Percentiles rank a stretch among this genome's conserved stretches.
Conservation (phyloP, 2,113 vertebrate genomes). For the Elanus axillaris region DNA sequence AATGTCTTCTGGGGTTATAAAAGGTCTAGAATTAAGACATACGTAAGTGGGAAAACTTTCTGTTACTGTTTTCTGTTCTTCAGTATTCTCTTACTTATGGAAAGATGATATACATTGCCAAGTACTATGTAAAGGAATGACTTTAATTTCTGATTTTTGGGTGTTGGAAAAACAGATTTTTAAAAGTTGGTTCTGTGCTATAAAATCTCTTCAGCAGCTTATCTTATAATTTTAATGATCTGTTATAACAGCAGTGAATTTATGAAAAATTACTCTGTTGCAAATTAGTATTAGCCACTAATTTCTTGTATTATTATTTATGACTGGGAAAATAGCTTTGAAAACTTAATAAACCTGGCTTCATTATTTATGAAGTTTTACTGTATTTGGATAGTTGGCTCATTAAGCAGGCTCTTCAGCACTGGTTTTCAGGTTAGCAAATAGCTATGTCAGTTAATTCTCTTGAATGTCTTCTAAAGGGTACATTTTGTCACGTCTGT, state of each 20-base stretch:
- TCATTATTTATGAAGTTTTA: slow-evolving; percentile 21
- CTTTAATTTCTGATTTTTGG: background rate
- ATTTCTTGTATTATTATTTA: slow-evolving; percentile 41
- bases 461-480: background rate
- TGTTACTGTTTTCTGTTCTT: background rate
- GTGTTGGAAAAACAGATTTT: background rate
- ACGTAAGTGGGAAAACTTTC: fast-evolving
- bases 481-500: background rate
- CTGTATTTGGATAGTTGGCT: slow-evolving; percentile 1
- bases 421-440: background rate
- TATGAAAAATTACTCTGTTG: background rate
- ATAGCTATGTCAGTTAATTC: background rate
- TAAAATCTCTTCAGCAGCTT: slow-evolving; percentile 2
- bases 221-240: slow-evolving; percentile 10
- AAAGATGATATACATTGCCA: background rate
- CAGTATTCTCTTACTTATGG: background rate
- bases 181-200: background rate
- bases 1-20: background rate
- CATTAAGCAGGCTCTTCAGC: background rate
- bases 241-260: slow-evolving; percentile 1
- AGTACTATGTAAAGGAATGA: background rate
- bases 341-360: slow-evolving; percentile 25
- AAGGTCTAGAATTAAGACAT: background rate
- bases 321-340: slow-evolving; percentile 19
- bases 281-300: slow-evolving; percentile 14